Percentiles rank a stretch among this genome's conserved stretches.
Evolutionary conservation across 2,888 invertebrate genomes (phyloP).

Genomic region (Lymantria dispar): DNA sequence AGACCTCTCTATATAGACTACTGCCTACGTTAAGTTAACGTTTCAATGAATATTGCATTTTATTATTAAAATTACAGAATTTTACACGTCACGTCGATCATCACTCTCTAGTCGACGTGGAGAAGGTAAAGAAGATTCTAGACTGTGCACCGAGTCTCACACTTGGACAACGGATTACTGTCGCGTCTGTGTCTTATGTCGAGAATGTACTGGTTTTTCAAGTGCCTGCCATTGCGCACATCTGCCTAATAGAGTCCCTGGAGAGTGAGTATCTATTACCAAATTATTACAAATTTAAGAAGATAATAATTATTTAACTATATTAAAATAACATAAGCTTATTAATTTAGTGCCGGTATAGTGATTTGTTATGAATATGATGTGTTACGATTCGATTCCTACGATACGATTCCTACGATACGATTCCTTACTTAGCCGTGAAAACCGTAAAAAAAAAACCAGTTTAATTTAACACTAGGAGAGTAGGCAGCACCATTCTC

Average conservation of each 20-base stretch:
- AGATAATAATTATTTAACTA: too few species aligned
- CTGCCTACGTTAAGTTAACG: neutral
- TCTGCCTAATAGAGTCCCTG: constrained; percentile 91
- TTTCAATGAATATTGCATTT: neutral
- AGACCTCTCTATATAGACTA: too few species aligned
- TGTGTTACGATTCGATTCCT: too few species aligned
- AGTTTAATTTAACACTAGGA: too few species aligned
- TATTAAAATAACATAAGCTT: too few species aligned
- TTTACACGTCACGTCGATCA: constrained; percentile 29
- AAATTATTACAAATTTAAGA: neutral
- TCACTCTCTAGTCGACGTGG: constrained; percentile 23
- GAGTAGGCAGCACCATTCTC: too few species aligned
- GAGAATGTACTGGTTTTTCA: constrained; percentile 96
- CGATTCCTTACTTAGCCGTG: too few species aligned
- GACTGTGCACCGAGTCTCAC: constrained; percentile 85
- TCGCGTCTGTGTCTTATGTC: constrained; percentile 94
- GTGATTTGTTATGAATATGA: too few species aligned
- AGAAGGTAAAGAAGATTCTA: constrained; percentile 45
- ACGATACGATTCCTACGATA: too few species aligned
- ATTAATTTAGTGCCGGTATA: too few species aligned
- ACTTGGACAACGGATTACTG: constrained; percentile 91
- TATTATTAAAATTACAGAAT: constrained; percentile 26
- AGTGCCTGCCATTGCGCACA: constrained; percentile 82
- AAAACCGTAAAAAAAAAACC: too few species aligned
- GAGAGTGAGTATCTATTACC: constrained; percentile 85